Evolutionary conservation across 2,888 invertebrate genomes (phyloP).

Genomic region (Dicycla oo): DNA sequence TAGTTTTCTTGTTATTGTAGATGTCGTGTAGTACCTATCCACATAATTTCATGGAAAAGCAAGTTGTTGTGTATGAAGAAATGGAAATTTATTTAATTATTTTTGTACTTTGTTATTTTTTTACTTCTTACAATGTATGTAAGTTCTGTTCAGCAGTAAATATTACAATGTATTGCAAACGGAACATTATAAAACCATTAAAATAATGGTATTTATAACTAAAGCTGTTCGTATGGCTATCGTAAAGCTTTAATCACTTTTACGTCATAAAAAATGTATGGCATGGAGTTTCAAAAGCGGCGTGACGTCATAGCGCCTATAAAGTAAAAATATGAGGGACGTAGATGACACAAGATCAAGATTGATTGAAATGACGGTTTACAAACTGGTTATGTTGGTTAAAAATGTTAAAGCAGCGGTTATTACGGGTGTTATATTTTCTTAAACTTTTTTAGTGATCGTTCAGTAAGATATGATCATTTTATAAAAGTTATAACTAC

Average conservation of each 20-base stretch:
- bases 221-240: slow-evolving; percentile 10
- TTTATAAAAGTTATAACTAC: too few relatives aligned
- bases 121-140: background rate
- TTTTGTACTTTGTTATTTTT: background rate
- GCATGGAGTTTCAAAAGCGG: slow-evolving; percentile 11
- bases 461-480: too few relatives aligned
- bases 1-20: background rate
- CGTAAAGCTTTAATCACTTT: slow-evolving; percentile 32
- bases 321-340: slow-evolving; percentile 9
- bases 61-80: background rate
- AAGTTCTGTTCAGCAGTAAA: background rate
- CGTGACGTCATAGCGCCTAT: background rate
- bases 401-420: background rate
- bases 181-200: slow-evolving; percentile 9
- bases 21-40: background rate
- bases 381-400: background rate
- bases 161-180: slow-evolving; percentile 6
- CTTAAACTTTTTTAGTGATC: too few relatives aligned
- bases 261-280: slow-evolving; percentile 17
- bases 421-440: too few relatives aligned
- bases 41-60: background rate
- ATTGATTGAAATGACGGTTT: slow-evolving; percentile 18
- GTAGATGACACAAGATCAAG: slow-evolving; percentile 11
- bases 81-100: background rate
- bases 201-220: slow-evolving; percentile 13